A percentile compares a stretch with the other conserved stretches of the same genome.
phyloP scores from a whole-genome alignment of 2,113 vertebrate species.

The Gavialis gangeticus region DNA sequence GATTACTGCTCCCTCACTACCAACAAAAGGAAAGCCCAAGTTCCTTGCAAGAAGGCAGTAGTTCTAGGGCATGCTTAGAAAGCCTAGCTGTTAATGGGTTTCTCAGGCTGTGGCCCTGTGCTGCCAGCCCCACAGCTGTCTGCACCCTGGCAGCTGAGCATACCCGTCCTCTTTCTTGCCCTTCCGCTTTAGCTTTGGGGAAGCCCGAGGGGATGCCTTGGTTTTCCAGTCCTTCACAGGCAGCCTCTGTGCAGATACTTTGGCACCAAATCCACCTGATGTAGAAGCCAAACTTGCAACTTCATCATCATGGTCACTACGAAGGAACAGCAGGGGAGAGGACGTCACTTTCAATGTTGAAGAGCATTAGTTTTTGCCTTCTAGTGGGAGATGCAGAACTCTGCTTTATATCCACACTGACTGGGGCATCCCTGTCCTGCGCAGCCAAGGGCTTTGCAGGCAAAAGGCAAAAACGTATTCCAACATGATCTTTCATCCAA shows the following conservation, averaged over 20 bases:
- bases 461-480: fast-evolving
- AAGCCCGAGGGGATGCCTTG: conserved; percentile 89
- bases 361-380: neutral
- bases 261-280: conserved; percentile 87
- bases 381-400: neutral
- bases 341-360: neutral
- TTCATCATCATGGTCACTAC: conserved; percentile 96
- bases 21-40: neutral
- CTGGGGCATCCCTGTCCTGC: no score
- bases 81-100: fast-evolving
- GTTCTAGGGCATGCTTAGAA: neutral
- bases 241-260: conserved; percentile 87
- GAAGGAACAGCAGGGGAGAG: conserved; percentile 20
- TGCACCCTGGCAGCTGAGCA: neutral
- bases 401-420: neutral
- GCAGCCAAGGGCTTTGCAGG: neutral
- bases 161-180: conserved; percentile 92
- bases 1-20: neutral
- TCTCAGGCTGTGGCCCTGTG: neutral
- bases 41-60: neutral
- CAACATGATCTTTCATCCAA: neutral
- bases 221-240: conserved; percentile 96
- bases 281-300: conserved; percentile 90
- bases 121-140: neutral
- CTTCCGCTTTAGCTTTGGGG: conserved; percentile 93